phyloP scores from a whole-genome alignment of 2,797 vertebrate genomes.

The Clarias laeviceps region DNA sequence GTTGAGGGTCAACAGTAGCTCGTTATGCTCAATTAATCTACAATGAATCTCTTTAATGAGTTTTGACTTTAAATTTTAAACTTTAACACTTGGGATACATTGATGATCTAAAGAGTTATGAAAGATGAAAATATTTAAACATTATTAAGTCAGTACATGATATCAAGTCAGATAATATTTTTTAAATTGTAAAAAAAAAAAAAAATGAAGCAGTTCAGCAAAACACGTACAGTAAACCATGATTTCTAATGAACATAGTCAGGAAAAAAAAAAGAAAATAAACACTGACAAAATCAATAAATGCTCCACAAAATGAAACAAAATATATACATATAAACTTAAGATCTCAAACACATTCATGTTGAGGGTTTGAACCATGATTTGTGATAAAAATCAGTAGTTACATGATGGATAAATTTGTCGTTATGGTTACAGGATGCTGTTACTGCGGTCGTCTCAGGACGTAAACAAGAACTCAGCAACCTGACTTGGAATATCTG shows the following conservation, averaged over 20 bases:
- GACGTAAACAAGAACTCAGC: slow-evolving; percentile 96
- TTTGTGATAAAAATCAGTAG: neutral
- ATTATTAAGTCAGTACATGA: neutral
- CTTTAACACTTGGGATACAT: neutral
- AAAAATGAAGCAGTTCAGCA: neutral
- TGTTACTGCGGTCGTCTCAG: slow-evolving; percentile 74
- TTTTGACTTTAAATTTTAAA: neutral
- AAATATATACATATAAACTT: neutral
- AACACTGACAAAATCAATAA: neutral
- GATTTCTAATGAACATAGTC: neutral
- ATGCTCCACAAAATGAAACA: neutral
- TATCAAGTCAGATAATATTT: neutral
- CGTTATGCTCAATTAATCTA: neutral
- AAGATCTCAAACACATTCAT: neutral
- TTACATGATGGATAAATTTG: neutral
- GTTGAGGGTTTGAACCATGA: neutral
- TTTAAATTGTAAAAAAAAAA: neutral
- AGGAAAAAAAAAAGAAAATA: neutral
- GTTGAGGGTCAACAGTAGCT: neutral
- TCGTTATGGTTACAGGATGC: neutral
- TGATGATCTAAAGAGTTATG: neutral
- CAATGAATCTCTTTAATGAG: neutral
- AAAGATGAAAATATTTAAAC: neutral
- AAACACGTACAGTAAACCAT: neutral
- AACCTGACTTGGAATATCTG: slow-evolving; percentile 90